Base-by-base conservation (phyloP, 2,113 vertebrate genomes). In the Nibea coibor region DNA sequence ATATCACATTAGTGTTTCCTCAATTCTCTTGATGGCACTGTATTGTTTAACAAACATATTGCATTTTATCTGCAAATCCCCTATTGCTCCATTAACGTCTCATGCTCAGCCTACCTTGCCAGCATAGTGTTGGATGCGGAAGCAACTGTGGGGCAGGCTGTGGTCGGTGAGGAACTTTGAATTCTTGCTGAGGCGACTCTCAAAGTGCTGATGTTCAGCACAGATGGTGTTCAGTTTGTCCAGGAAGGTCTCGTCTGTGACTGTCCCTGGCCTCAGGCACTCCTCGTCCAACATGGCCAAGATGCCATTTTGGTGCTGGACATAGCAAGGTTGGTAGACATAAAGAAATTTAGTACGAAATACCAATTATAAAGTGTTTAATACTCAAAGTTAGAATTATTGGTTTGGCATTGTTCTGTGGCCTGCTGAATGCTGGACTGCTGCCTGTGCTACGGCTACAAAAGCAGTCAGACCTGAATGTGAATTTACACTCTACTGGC, bases 221-320 rank as follows among this genome's bases (percentile, higher is more conserved):
- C 97, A 99, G 71, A 99, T 69, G 12, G 97, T 98, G 95, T 99
- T 99, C 76, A 99, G 95, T 66, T 99, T 99, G 78, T 99, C 98
- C 56, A 99, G 81, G 89, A 99, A 99, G 61, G 98, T 99, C 35
- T 98, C 97, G 0, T 99, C 98, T 0, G 97, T 98, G 66, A 99
- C 98, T 0, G 97, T 98, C 61, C 98, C 98, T 0, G 98, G 98
- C 57, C 98, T 89, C 87, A 99, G 92, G 87, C 98, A 99, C 88
- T 99, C 98, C 75, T 99, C 98, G 0, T 99, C 98, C 84, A 99
- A 92, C 98, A 99, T 99, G 85, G 98, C 98, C 94, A 99, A 89
- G 91, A 99, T 99, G 80, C 98, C 98, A 43, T 96, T 99, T 81
- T 97, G 87, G 87, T 95, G 94, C 95, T 96, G 56, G 50, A 24